phyloP scores from a whole-genome alignment of 2,888 invertebrate species.

The Linnaemya vulpina region DNA sequence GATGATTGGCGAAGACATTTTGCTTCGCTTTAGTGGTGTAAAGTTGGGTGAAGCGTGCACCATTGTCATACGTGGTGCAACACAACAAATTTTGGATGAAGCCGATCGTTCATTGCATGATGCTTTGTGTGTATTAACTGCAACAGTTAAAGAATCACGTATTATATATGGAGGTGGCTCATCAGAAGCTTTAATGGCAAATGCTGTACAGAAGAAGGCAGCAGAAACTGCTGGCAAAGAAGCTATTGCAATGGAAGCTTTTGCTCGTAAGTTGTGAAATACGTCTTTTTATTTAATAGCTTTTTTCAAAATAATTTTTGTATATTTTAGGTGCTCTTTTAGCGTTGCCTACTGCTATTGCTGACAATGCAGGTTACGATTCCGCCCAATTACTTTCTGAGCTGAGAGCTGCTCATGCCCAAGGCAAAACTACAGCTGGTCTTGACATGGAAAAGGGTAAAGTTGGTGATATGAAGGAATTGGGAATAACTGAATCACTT shows the following conservation, averaged over 20 bases:
- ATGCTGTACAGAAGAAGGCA: slow-evolving; percentile 92
- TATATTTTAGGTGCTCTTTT: slow-evolving; percentile 87
- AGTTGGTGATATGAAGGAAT: slow-evolving; percentile 93
- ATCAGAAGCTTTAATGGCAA: slow-evolving; percentile 98
- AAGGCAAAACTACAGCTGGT: slow-evolving; percentile 87
- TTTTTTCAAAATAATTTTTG: neutral
- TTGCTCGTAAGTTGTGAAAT: slow-evolving; percentile 85
- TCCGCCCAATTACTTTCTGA: slow-evolving; percentile 97
- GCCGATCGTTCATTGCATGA: slow-evolving; percentile 99
- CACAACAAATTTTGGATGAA: slow-evolving; percentile 98
- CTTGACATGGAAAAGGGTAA: slow-evolving; percentile 94
- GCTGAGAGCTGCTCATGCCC: slow-evolving; percentile 94
- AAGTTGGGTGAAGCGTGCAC: slow-evolving; percentile 98
- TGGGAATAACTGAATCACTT: slow-evolving; percentile 98
- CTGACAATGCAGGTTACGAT: slow-evolving; percentile 99
- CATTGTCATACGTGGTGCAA: slow-evolving; percentile 97
- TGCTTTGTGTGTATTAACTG: slow-evolving; percentile 97
- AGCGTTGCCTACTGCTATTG: slow-evolving; percentile 96
- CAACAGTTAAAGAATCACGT: slow-evolving; percentile 96
- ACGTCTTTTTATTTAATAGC: neutral
- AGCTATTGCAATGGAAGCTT: slow-evolving; percentile 98
- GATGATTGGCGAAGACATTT: slow-evolving; percentile 98
- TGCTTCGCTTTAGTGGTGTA: slow-evolving; percentile 97
- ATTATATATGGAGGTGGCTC: slow-evolving; percentile 97
- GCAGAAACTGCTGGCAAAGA: slow-evolving; percentile 97